These are phyloP conservation scores for Hipposideros armiger DNA, from an alignment of 2,113 vertebrate species.

Conservation along the genomic window DNA sequence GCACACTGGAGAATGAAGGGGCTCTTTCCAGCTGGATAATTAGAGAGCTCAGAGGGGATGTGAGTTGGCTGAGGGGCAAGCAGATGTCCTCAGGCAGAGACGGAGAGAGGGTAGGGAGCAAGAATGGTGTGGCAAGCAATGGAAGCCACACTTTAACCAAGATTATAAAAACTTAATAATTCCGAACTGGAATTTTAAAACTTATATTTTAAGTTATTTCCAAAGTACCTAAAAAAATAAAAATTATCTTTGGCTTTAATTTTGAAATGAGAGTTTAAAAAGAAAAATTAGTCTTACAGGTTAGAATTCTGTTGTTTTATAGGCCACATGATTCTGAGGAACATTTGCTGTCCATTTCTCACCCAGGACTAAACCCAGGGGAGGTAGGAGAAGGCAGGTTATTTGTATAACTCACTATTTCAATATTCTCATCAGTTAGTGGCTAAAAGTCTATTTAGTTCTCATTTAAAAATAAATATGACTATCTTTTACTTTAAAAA, in stretches of 20 bases:
- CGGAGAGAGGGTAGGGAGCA: background rate
- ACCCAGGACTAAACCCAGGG: background rate
- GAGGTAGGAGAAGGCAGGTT: background rate
- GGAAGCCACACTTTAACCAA: background rate
- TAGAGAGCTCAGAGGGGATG: background rate
- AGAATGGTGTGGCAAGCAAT: background rate
- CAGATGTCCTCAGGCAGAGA: background rate
- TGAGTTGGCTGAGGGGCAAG: background rate
- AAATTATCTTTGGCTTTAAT: background rate
- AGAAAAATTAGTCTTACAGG: background rate
- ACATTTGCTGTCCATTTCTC: constrained; percentile 16
- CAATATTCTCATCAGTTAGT: background rate
- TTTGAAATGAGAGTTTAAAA: constrained; percentile 7
- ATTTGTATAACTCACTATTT: background rate
- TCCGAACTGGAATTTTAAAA: background rate
- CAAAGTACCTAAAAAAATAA: background rate
- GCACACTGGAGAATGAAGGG: background rate
- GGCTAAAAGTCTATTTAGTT: constrained; percentile 25
- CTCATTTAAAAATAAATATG: constrained; percentile 62
- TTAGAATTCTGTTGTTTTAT: constrained; percentile 30
- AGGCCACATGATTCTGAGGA: background rate
- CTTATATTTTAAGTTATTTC: background rate
- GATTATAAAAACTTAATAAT: background rate
- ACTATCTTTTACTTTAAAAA: constrained; percentile 54
- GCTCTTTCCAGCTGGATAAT: background rate